Evolutionary conservation across 2,113 vertebrate species (phyloP).

Genomic region (Oryzias celebensis): DNA sequence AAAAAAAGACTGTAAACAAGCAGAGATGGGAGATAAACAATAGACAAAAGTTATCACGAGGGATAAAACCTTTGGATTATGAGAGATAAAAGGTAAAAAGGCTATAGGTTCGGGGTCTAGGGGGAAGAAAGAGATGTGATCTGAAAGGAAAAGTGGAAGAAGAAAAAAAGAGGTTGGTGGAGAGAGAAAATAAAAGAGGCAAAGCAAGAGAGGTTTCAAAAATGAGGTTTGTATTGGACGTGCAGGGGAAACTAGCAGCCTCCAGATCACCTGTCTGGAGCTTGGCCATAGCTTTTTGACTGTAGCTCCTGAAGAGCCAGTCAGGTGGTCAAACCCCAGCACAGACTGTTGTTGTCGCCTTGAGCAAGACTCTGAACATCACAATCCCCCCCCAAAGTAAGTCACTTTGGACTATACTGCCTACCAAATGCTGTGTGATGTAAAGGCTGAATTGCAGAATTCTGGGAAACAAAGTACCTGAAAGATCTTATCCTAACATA

Average conservation of each 20-base stretch:
- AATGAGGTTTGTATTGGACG: constrained; percentile 35
- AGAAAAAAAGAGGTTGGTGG: constrained; percentile 8
- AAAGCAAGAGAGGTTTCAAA: constrained; percentile 9
- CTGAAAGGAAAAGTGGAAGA: constrained; percentile 20
- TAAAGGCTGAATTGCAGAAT: too few relatives aligned
- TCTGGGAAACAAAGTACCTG: too few relatives aligned
- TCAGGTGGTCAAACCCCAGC: too few relatives aligned
- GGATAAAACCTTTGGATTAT: constrained; percentile 32
- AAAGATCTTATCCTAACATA: too few relatives aligned
- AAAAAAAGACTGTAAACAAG: constrained; percentile 30
- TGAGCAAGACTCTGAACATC: too few relatives aligned
- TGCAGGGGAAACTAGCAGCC: constrained; percentile 11
- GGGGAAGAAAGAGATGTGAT: constrained; percentile 26
- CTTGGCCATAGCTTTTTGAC: background rate
- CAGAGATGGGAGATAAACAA: constrained; percentile 32
- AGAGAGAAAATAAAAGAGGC: constrained; percentile 28
- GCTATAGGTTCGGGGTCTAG: constrained; percentile 17
- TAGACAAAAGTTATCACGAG: constrained; percentile 49
- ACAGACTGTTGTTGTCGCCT: too few relatives aligned
- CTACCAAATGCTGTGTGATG: too few relatives aligned
- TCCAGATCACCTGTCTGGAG: constrained; percentile 6
- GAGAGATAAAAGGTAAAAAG: constrained; percentile 27
- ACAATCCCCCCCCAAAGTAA: too few relatives aligned
- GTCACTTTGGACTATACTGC: too few relatives aligned
- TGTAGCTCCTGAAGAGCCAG: too few relatives aligned